Evolutionary conservation across 2,797 vertebrate species (phyloP).

Genomic region (Peromyscus attwateri): DNA sequence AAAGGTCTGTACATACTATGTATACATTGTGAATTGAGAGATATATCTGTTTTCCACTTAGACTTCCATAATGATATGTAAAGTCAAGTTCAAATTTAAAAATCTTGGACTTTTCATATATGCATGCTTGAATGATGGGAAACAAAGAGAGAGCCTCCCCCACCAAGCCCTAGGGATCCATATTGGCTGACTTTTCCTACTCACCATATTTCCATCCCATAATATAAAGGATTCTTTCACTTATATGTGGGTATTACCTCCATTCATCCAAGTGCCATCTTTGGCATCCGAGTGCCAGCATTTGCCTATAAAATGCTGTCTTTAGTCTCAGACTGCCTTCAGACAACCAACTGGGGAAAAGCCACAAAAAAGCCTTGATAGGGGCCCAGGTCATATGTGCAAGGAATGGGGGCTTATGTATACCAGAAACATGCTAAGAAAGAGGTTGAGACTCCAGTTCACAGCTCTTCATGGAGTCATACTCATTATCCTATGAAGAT

Average conservation of each 20-base stretch:
- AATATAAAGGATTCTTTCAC: neutral
- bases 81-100: neutral
- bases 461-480: neutral
- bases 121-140: neutral
- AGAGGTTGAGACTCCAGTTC: neutral
- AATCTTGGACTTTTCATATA: neutral
- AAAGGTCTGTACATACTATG: neutral
- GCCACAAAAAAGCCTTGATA: neutral
- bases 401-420: neutral
- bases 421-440: neutral
- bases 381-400: neutral
- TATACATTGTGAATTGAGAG: neutral
- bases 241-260: neutral
- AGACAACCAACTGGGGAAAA: neutral
- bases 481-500: neutral
- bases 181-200: neutral
- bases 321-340: neutral
- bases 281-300: neutral
- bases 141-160: neutral
- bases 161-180: rapidly evolving
- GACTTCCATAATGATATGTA: neutral
- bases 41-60: neutral
- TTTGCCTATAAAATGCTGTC: neutral
- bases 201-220: neutral
- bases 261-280: neutral